Base-by-base conservation (phyloP, 2,113 vertebrate genomes). In the Bos javanicus region DNA sequence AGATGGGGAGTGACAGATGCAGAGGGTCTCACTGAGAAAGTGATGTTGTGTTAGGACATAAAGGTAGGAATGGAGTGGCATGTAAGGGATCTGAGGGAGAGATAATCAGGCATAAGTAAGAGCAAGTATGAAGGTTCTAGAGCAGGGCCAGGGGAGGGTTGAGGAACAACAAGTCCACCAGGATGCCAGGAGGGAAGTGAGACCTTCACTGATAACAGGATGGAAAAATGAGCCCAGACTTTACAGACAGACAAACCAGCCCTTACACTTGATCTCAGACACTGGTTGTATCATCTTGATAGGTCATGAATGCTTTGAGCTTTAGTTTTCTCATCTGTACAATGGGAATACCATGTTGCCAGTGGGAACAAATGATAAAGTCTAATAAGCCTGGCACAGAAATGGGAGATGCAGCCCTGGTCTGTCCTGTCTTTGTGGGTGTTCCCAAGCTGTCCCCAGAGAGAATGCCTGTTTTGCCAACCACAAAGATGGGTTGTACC, bases 281-380 rank as follows among this genome's bases (percentile, higher is more conserved):
- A 11, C 39, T 43, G 4, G 36, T 25, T 46, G 12, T 46, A 9
- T 56, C 25, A 6, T 78, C 8, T 33, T 84, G 25, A 78, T 11
- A 36, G 92, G 15, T 15, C n/a, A 4, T 2, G 0, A 36, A 13
- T 19, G 17, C 36, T 80, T 59, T 74, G n/a, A 87, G 57, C 26
- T 88, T 93, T 60, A 33, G 43, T 89, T 92, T 97, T 93, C 39
- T 85, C 54, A 36, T 33, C 21, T 93, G 39, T 28, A 46, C 67
- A 64, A 26, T 54, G 76, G 92, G 39, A 59, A 82, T 30, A 60
- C 25, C 71, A 52, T 48, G 30, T 28, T 59, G 4, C 28, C 85
- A 0, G 26, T 1, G 39, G 43, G 39, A 90, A 2, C 59, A 92
- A 82, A 67, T 25, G 17, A 90, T 30, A 81, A 50, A 91, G n/a